A percentile compares a stretch with the other conserved stretches of the same genome.
Evolutionary conservation across 2,113 vertebrate genomes (phyloP).

Genomic region (Carettochelys insculpta): DNA sequence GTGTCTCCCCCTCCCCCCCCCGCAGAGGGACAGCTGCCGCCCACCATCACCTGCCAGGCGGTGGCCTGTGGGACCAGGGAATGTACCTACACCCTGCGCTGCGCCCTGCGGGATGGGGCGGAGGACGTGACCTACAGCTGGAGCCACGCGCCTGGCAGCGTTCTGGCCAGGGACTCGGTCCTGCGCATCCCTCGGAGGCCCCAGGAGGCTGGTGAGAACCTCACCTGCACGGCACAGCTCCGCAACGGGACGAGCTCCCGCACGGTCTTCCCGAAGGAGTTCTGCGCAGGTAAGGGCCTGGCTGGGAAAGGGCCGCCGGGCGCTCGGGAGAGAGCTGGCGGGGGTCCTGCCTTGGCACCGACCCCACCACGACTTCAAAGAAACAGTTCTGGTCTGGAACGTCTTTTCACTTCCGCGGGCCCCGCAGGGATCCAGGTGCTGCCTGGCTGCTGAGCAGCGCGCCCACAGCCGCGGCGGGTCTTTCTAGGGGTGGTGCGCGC

Average conservation of each 20-base stretch:
- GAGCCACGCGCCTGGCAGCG: rapidly evolving
- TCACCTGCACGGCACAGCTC: rapidly evolving
- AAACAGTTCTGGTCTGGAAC: neutral
- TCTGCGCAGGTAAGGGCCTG: neutral
- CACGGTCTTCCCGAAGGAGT: rapidly evolving
- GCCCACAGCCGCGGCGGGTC: too few species aligned
- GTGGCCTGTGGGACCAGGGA: rapidly evolving
- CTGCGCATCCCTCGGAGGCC: neutral
- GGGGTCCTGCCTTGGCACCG: too few species aligned
- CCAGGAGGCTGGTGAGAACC: rapidly evolving
- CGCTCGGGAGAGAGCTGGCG: too few species aligned
- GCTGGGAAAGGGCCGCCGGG: neutral
- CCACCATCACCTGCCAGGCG: rapidly evolving
- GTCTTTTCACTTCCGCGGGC: neutral
- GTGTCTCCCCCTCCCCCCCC: neutral
- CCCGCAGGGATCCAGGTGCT: too few species aligned
- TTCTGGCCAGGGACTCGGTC: rapidly evolving
- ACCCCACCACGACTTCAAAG: neutral
- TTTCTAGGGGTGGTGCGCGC: too few species aligned
- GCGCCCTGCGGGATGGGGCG: rapidly evolving
- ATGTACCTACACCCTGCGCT: neutral
- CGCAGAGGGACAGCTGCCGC: neutral
- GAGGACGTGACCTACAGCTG: neutral
- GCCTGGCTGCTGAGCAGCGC: too few species aligned
- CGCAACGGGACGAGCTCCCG: neutral